Conservation (phyloP, 1,140 invertebrate species). For the Leptoteleia sp. region DNA sequence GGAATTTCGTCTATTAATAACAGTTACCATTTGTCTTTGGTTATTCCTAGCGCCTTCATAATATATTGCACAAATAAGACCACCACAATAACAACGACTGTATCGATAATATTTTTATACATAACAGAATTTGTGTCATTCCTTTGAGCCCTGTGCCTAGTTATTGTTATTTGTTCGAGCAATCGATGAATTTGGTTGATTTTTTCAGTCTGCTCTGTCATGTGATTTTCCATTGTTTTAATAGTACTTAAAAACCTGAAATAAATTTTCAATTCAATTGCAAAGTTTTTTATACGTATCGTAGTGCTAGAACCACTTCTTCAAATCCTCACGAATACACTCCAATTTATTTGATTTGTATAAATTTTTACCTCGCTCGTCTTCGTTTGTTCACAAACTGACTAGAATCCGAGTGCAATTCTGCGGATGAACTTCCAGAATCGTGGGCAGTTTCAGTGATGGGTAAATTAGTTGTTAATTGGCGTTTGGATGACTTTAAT, state of each 20-base stretch:
- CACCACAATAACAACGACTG: conserved; percentile 74
- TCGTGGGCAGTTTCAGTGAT: conserved; percentile 76
- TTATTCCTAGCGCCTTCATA: conserved; percentile 71
- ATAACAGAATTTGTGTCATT: conserved; percentile 72
- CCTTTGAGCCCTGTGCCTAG: conserved; percentile 73
- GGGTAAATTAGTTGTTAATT: conserved; percentile 78
- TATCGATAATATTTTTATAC: conserved; percentile 75
- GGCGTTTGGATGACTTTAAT: conserved; percentile 79
- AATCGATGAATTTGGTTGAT: conserved; percentile 78
- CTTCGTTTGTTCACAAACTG: conserved; percentile 78
- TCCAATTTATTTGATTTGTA: too few species aligned
- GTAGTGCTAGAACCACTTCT: too few species aligned
- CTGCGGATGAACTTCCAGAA: conserved; percentile 81
- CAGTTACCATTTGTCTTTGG: conserved; percentile 68
- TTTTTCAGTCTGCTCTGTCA: conserved; percentile 76
- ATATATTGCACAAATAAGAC: conserved; percentile 77
- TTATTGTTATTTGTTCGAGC: conserved; percentile 76
- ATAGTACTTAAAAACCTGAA: conserved; percentile 74
- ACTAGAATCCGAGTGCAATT: conserved; percentile 80
- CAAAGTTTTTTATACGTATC: too few species aligned
- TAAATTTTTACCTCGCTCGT: conserved; percentile 75
- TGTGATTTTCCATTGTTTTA: conserved; percentile 75
- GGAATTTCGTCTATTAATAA: too few species aligned
- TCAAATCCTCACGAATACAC: too few species aligned
- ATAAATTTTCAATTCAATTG: too few species aligned